Base-by-base conservation (phyloP, 2,797 vertebrate species). In the Iguana delicatissima region DNA sequence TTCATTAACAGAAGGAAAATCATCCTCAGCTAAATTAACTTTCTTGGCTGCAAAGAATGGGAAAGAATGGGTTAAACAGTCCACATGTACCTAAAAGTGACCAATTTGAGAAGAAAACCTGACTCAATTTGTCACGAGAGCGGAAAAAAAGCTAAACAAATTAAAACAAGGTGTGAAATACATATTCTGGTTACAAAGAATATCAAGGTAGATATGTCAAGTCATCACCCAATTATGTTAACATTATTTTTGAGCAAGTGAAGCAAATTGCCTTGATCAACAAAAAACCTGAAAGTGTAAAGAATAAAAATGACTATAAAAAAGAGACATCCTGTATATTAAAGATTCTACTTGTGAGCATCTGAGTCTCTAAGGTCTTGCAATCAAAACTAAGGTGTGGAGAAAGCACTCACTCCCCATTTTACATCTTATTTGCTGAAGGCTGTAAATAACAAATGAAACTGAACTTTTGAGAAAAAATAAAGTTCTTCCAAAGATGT, bases 231-330 rank as follows among this genome's bases (percentile, higher is more conserved):
- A 85, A 26, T 89, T 92, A 64, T 74, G 67, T 38, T 73, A 91
- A 46, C 8, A 91, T 35, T 24, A 92, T 35, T 87, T 88, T 85
- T 84, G 46, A 94, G 12, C 85, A 93, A 94, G 16, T 22, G 87
- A 91, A 24, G 20, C 16, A 91, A 92, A 26, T 73, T 77, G 4
- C 5, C 73, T 84, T 77, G 91, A 84, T 89, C 55, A 90, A 86
- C 9, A 89, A 87, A 67, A 95, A 96, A 85, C 0, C 1, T 77
- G 87, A 95, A 50, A 24, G 29, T 29, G 74, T 93, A 85, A 85
- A 90, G 5, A 93, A 91, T 73, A 84, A 93, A 92, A 95, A 88
- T 82, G 8, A 91, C 0, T 8, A 1, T 72, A 80, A 1, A 1
- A 9, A 91, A 91, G 90, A 91, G 13, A 74, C 3, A 92, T n/a